phyloP scores from a whole-genome alignment of 2,888 invertebrate species.

The Taphrorychus bicolor region DNA sequence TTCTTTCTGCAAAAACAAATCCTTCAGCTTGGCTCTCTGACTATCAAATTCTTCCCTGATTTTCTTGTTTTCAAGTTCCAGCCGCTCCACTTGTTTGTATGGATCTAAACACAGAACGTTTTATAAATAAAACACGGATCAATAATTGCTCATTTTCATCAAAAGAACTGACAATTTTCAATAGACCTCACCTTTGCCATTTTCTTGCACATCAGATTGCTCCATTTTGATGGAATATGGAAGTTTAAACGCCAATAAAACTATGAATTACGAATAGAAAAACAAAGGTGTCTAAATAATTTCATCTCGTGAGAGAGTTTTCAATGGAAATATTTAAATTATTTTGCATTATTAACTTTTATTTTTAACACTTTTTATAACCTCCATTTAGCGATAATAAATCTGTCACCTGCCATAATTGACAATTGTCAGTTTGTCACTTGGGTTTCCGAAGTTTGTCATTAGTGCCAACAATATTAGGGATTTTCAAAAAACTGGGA shows the following conservation, averaged over 20 bases:
- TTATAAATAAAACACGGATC: constrained; percentile 6
- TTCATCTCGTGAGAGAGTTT: background rate
- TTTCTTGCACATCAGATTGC: constrained; percentile 10
- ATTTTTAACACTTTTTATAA: too few species aligned
- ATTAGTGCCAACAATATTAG: too few species aligned
- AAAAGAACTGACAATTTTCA: constrained; percentile 6
- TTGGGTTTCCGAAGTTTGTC: too few species aligned
- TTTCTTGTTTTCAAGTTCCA: constrained; percentile 68
- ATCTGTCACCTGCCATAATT: too few species aligned
- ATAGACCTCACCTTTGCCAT: constrained; percentile 27
- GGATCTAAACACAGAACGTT: constrained; percentile 15
- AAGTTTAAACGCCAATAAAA: background rate
- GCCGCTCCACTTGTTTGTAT: constrained; percentile 43
- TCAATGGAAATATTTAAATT: too few species aligned
- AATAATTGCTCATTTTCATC: constrained; percentile 16
- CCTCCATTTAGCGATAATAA: too few species aligned
- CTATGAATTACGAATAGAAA: too few species aligned
- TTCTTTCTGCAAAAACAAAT: constrained; percentile 93
- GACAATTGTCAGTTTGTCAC: too few species aligned
- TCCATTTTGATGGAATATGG: constrained; percentile 2
- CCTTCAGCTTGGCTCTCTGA: constrained; percentile 92
- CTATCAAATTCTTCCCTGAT: constrained; percentile 87
- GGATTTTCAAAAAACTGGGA: too few species aligned
- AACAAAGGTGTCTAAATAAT: background rate
- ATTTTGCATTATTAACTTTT: too few species aligned